Conservation (phyloP, 2,797 vertebrate species). For the Cyclopterus lumpus region DNA sequence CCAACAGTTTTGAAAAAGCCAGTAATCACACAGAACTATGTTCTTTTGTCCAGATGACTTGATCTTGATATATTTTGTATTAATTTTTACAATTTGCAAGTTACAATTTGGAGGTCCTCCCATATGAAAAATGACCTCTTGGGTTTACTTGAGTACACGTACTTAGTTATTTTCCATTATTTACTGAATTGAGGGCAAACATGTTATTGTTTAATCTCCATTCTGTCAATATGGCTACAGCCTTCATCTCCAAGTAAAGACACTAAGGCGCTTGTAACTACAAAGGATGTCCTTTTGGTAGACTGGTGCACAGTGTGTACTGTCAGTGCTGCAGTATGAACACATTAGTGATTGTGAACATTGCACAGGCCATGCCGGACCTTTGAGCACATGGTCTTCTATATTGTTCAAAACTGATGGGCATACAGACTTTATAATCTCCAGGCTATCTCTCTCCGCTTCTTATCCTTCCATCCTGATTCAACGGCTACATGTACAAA, state of each 20-base stretch:
- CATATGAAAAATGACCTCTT: background rate
- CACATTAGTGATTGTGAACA: background rate
- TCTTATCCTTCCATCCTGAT: conserved; percentile 11
- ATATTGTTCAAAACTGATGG: conserved; percentile 12
- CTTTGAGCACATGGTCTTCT: background rate
- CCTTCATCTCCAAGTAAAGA: background rate
- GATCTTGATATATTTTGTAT: background rate
- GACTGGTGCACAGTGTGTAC: background rate
- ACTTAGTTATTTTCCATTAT: too few species aligned
- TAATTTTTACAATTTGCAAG: too few species aligned
- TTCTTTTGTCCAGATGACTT: background rate
- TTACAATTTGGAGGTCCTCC: background rate
- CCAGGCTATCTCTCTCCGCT: background rate
- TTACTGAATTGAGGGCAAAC: background rate
- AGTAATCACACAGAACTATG: too few species aligned
- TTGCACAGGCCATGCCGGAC: background rate
- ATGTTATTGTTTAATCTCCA: background rate
- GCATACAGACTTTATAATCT: conserved; percentile 14
- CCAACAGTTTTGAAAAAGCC: background rate
- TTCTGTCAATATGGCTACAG: background rate
- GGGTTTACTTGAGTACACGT: background rate
- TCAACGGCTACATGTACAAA: background rate
- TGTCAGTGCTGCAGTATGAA: background rate
- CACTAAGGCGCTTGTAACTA: too few species aligned
- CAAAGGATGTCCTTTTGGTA: too few species aligned